A percentile compares a stretch with the other conserved stretches of the same genome.
phyloP scores from a whole-genome alignment of 2,888 invertebrate genomes.

The Drosophila buzzatii region DNA sequence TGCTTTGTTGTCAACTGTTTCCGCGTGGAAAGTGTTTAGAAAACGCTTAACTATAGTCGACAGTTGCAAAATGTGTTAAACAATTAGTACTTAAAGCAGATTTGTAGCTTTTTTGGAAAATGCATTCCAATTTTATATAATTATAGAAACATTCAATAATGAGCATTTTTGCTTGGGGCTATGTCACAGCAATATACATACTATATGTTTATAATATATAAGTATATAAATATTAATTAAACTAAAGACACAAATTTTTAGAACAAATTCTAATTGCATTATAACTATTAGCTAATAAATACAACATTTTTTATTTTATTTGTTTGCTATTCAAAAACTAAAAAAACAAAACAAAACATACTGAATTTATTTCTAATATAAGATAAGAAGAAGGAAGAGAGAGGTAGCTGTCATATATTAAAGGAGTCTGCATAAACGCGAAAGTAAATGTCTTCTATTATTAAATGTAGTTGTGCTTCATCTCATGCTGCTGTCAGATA shows the following conservation, averaged over 20 bases:
- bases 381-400: too few species aligned
- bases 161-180: slow-evolving; percentile 41
- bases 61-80: slow-evolving; percentile 50
- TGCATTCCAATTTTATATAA: slow-evolving; percentile 30
- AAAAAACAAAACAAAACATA: neutral
- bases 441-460: neutral
- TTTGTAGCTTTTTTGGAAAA: slow-evolving; percentile 55
- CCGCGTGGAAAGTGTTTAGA: slow-evolving; percentile 61
- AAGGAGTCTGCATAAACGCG: neutral
- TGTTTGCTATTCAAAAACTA: slow-evolving; percentile 49
- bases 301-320: slow-evolving; percentile 60
- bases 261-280: slow-evolving; percentile 73
- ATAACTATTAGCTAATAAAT: slow-evolving; percentile 71
- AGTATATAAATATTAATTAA: slow-evolving; percentile 48
- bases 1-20: slow-evolving; percentile 72
- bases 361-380: neutral
- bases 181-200: slow-evolving; percentile 65
- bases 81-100: slow-evolving; percentile 51
- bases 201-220: slow-evolving; percentile 44
- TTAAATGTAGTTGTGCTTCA: neutral
- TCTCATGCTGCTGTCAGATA: neutral
- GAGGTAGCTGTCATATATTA: neutral
- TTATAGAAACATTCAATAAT: slow-evolving; percentile 39
- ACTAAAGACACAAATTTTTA: slow-evolving; percentile 55
- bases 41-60: slow-evolving; percentile 50